Evolutionary conservation across 2,888 invertebrate genomes (phyloP), one percentile per base, ranked within the genome.

Genomic region (Tanypteryx hageni): DNA sequence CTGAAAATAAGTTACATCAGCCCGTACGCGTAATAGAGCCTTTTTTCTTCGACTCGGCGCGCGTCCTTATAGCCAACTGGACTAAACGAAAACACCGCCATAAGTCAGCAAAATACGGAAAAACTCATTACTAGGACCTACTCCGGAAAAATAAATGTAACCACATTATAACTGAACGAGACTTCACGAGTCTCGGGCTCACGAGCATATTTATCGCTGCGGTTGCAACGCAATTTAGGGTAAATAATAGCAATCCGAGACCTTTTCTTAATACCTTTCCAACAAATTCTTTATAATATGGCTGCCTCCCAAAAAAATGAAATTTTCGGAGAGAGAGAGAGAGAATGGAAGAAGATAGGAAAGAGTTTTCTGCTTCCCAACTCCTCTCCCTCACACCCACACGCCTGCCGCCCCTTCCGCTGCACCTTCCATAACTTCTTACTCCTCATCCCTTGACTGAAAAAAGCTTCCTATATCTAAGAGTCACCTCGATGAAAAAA

Each of bases 71-170:
- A n/a, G 14, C 61, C 31, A 27, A 64, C 44, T 56, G 13, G 11
- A 89, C 89, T 44, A 89, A 89, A 89, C 18, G 44, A 89, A 58
- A 64, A 89, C 68, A 44, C 2, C 16, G 31, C 64, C 89, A 89
- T 89, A 89, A 89, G 64, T 89, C 89, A 44, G 44, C 64, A 44
- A 89, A 64, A 68, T 68, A 89, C 44, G 89, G 64, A 68, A 64
- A 44, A 89, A 89, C 89, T 89, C 89, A 89, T 89, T 89, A 64
- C 89, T n/a, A 11, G 89, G 61, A 18, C 31, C 61, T 61, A 61
- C 83, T 44, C 44, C 76, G 76, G 76, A 76, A 27, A 76, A 89
- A 89, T 61, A 64, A 89, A 64, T 31, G 89, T 89, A 89, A 89
- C 61, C 44, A 64, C 89, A 89, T 89, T 89, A 89, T 64, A 89